A percentile compares a stretch with the other conserved stretches of the same genome.
These are phyloP conservation scores for Disparrhopalites patrizii DNA, from an alignment of 2,888 invertebrate species.

Conservation along the genomic window DNA sequence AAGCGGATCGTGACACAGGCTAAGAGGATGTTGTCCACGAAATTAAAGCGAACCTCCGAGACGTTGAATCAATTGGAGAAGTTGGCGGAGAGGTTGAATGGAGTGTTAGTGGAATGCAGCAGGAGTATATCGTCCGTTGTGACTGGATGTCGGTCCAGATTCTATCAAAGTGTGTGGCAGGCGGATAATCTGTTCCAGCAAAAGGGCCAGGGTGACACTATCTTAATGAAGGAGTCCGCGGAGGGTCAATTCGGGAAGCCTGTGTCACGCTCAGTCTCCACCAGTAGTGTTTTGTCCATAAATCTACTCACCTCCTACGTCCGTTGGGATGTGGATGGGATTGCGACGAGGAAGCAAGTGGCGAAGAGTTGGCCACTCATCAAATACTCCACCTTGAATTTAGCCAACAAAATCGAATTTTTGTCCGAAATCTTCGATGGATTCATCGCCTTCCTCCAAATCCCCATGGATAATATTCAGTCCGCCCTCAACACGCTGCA, in stretches of 20 bases:
- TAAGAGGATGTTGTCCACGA: background rate
- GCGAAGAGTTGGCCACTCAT: constrained; percentile 19
- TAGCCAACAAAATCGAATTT: background rate
- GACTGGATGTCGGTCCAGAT: constrained; percentile 17
- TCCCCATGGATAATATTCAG: background rate
- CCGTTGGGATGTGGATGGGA: constrained; percentile 22
- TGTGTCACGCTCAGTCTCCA: background rate
- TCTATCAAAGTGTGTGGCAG: constrained; percentile 24
- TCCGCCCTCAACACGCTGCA: background rate
- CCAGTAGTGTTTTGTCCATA: constrained; percentile 10
- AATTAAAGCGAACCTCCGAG: background rate
- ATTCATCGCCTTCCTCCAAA: constrained; percentile 1
- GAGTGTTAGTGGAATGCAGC: constrained; percentile 1
- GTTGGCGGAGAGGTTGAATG: background rate
- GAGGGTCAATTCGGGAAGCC: background rate
- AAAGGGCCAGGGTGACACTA: background rate
- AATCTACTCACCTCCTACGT: constrained; percentile 15
- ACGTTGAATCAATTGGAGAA: background rate
- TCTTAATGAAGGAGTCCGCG: background rate
- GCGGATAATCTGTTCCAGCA: background rate
- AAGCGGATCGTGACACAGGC: background rate
- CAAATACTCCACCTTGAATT: constrained; percentile 10
- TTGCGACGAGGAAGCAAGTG: constrained; percentile 16
- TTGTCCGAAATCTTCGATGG: constrained; percentile 12
- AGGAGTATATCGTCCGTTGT: background rate